Evolutionary conservation across 2,113 vertebrate genomes (phyloP), one percentile per base, ranked within the genome.

Genomic region (Halcyon malimbica): DNA sequence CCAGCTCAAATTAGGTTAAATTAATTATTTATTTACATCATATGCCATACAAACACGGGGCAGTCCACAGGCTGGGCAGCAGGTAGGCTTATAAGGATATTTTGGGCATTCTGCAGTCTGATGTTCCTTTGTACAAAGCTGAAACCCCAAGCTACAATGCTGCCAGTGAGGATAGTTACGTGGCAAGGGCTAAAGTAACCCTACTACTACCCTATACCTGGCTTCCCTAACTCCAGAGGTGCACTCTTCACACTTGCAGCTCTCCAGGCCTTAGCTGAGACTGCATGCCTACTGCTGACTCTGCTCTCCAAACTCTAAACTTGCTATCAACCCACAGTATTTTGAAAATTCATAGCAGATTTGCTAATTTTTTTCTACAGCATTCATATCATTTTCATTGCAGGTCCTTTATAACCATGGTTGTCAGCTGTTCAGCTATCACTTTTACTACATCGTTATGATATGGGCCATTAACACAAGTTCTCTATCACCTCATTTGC

Each of bases 181-280:
- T 2, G 11, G 20, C 24, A 37, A 1, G 3, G 48, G 19, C 28
- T 67, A 1, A 2, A 2, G 15, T 18, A 29, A 87, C 18, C 28
- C 31, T 20, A 10, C 11, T 11, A 5, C 29, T 54, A 9, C 9
- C 15, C 25, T 33, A 4, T 6, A n/a, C 6, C 10, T 9, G 1
- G 26, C 50, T 62, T 24, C 48, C 23, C 44, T 56, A 15, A 17
- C 26, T 46, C 57, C 63, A 76, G 68, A 65, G 28, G 10, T 35
- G 8, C 42, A 19, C 37, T 39, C 42, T n/a, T 51, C 41, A 39
- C 21, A 3, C 16, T 44, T 51, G 15, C 50, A 77, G 39, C 41
- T 50, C 7, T 46, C 25, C 25, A 69, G 37, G 15, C 11, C 13
- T 12, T 37, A 9, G 7, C 0, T 51, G 23, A 60, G 20, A 20